Evolutionary conservation across 2,888 invertebrate species (phyloP), one percentile per base, ranked within the genome.

Genomic region (Cheilosia impressa): DNA sequence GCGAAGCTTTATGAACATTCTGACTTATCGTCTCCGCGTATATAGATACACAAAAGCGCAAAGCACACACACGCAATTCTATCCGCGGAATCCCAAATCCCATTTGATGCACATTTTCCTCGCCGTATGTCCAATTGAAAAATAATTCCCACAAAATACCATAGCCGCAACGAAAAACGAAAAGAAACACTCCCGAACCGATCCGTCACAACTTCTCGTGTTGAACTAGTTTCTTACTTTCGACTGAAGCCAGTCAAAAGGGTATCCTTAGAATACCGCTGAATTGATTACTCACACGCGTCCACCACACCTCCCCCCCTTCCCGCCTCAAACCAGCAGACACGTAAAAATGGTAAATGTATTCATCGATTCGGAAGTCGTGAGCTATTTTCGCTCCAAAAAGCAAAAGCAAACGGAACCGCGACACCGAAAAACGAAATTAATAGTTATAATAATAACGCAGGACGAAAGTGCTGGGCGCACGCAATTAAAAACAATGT

Each of bases 341-440:
- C 34, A 45, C 17, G 31, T 31, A 31, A 9, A 31, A 31, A 31
- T 31, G 31, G 31, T 68, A 68, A 68, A 83, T 73, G 52, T 75
- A 81, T 84, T 75, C 84, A 85, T 85, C 76, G 80, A 75, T 85
- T 80, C 55, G 27, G 24, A 62, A 45, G 58, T 66, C 58, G 13
- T 38, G 62, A 66, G 68, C 47, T 55, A 58, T 65, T 78, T 71
- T 52, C 34, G 22, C 22, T 22, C 17, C 47, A 1, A 38, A 31
- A 52, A 19, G 47, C 15, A 22, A 45, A 34, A 41, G 53, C 31
- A 17, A 68, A 57, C 63, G n/a, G 45, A 77, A 57, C 78, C 63
- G 7, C 55, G 45, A 47, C 55, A 52, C 50, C 41, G 31, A 24
- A 31, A 43, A 24, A 17, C 19, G 5, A n/a, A 47, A 47, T 47